Evolutionary conservation across 2,888 invertebrate species (phyloP).

Genomic region (Julus scandinavius): DNA sequence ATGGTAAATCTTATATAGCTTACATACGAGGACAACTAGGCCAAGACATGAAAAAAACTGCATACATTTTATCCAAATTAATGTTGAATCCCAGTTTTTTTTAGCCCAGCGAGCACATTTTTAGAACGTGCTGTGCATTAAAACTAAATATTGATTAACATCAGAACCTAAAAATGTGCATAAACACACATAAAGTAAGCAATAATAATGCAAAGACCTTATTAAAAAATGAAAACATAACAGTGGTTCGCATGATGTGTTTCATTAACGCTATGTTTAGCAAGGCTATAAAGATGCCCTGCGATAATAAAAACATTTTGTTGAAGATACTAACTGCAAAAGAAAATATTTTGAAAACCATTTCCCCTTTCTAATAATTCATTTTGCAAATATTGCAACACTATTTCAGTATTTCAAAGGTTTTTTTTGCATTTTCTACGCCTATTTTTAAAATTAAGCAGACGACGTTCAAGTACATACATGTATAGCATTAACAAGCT

Average conservation of each 20-base stretch:
- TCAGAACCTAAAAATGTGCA: not conserved
- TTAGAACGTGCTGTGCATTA: slow-evolving; percentile 5
- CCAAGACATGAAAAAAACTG: not conserved
- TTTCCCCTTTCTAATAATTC: no score
- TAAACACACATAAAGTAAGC: not conserved
- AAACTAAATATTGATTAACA: slow-evolving; percentile 4
- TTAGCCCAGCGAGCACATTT: not conserved
- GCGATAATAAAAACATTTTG: not conserved
- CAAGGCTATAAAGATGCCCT: not conserved
- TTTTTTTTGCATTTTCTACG: no score
- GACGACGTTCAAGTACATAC: no score
- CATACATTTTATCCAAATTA: not conserved
- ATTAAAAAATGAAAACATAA: slow-evolving; percentile 2
- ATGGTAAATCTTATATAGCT: not conserved
- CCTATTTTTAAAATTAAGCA: no score
- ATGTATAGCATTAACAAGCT: no score
- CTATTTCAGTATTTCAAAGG: no score
- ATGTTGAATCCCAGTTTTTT: not conserved
- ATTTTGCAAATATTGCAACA: no score
- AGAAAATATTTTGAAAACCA: no score
- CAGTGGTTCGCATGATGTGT: not conserved
- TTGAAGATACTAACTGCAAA: no score
- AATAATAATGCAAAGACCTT: not conserved
- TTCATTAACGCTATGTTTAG: not conserved
- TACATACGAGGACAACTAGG: not conserved